Percentiles rank a stretch among this genome's conserved stretches.
Conservation (phyloP, 2,113 vertebrate species). For the Zosterops lateralis region DNA sequence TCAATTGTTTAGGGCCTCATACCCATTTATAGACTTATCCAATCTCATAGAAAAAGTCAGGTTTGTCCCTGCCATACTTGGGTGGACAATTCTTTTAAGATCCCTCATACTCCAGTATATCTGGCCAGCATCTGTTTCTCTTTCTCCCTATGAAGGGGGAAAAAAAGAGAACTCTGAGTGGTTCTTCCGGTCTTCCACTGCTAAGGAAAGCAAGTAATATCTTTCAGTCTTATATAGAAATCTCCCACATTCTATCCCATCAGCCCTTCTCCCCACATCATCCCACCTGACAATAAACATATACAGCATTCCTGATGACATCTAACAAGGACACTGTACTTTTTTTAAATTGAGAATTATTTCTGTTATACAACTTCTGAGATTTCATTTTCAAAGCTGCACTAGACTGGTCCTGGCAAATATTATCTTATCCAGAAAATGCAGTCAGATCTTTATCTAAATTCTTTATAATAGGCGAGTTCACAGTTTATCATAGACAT, state of each 20-base stretch:
- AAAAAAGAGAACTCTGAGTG: neutral
- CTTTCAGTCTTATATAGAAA: neutral
- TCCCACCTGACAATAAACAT: neutral
- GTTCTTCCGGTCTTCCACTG: neutral
- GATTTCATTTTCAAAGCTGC: neutral
- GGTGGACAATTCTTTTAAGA: neutral
- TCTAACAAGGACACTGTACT: neutral
- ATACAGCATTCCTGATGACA: neutral
- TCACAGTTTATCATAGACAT: neutral
- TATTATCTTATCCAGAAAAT: neutral
- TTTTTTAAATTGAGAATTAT: neutral
- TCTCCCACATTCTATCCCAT: neutral
- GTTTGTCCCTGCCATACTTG: neutral
- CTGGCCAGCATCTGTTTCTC: neutral
- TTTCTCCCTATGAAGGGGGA: fast-evolving
- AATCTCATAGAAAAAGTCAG: neutral
- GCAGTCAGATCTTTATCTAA: neutral
- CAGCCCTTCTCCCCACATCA: neutral
- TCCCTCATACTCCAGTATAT: neutral
- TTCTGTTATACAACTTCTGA: neutral
- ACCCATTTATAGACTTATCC: neutral
- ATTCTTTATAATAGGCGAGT: neutral
- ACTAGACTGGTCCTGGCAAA: neutral
- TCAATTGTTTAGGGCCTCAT: fast-evolving
- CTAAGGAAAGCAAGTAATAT: neutral